A percentile compares a stretch with the other conserved stretches of the same genome.
Evolutionary conservation across 2,113 vertebrate species (phyloP).

Genomic region (Lophura nycthemera): DNA sequence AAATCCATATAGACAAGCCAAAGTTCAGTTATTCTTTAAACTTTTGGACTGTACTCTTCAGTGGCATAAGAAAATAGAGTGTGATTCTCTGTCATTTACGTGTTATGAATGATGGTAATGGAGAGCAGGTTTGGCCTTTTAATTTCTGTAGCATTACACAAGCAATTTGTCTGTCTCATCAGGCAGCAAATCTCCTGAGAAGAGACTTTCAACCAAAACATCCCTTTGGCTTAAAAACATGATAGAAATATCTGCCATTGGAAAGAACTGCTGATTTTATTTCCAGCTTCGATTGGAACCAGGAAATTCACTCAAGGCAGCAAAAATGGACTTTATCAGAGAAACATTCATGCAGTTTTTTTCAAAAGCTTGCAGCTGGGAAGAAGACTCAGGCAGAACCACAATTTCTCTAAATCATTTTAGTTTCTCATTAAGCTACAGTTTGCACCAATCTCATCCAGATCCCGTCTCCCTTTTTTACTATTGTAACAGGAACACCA

Average conservation of each 20-base stretch:
- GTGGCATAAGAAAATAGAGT: not conserved
- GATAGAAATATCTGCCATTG: not conserved
- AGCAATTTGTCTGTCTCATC: not conserved
- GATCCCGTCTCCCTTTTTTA: not conserved
- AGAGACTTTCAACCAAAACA: not conserved
- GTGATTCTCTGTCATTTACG: not conserved
- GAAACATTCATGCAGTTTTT: not conserved
- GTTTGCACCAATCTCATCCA: not conserved
- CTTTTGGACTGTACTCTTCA: not conserved
- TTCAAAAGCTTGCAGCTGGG: not conserved
- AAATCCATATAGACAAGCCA: not conserved
- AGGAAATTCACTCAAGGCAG: not conserved
- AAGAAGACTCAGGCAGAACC: not conserved
- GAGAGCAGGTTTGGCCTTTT: not conserved
- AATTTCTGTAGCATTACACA: not conserved
- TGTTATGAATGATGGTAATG: not conserved
- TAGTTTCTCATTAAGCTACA: not conserved
- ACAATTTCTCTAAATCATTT: not conserved
- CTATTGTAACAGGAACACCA: not conserved
- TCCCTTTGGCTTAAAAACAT: not conserved
- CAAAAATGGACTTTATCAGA: not conserved
- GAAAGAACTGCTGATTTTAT: not conserved
- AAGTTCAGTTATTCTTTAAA: not conserved
- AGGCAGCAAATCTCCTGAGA: not conserved
- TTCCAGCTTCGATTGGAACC: not conserved